Conservation (phyloP, 2,888 invertebrate genomes). For the Cheilosia scutellata region DNA sequence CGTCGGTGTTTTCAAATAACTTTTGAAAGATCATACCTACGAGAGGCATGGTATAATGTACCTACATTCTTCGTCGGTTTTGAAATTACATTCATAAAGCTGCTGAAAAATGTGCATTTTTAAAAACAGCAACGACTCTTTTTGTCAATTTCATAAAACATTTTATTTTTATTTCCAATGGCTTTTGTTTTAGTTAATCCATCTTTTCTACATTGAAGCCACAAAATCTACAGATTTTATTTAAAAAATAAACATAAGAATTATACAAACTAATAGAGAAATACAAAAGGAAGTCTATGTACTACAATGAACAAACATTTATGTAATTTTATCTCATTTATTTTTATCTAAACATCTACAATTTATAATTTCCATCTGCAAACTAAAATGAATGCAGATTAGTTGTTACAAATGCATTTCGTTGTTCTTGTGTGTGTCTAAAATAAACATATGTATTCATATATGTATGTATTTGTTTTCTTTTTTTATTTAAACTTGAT, state of each 20-base stretch:
- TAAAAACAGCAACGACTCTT: no score
- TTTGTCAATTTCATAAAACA: not conserved
- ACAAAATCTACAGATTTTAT: not conserved
- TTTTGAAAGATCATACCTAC: no score
- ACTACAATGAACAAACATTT: slow-evolving; percentile 25
- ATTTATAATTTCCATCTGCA: slow-evolving; percentile 43
- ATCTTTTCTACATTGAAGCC: slow-evolving; percentile 1
- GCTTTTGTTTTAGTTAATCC: not conserved
- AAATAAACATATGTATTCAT: slow-evolving; percentile 34
- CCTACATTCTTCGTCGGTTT: no score
- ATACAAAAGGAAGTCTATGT: slow-evolving; percentile 12
- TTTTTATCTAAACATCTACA: slow-evolving; percentile 44
- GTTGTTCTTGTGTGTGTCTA: slow-evolving; percentile 40
- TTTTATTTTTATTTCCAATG: not conserved
- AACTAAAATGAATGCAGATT: slow-evolving; percentile 47
- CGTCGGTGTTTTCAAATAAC: no score
- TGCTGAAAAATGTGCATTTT: no score
- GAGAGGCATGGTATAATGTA: no score
- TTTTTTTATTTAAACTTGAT: slow-evolving; percentile 9
- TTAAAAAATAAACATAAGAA: slow-evolving; percentile 7
- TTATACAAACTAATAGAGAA: not conserved
- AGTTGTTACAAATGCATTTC: slow-evolving; percentile 55
- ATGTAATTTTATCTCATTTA: slow-evolving; percentile 33
- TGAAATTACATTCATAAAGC: no score
- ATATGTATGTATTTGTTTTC: not conserved